Base-by-base conservation (phyloP, 2,113 vertebrate genomes). In the Saiga tatarica region DNA sequence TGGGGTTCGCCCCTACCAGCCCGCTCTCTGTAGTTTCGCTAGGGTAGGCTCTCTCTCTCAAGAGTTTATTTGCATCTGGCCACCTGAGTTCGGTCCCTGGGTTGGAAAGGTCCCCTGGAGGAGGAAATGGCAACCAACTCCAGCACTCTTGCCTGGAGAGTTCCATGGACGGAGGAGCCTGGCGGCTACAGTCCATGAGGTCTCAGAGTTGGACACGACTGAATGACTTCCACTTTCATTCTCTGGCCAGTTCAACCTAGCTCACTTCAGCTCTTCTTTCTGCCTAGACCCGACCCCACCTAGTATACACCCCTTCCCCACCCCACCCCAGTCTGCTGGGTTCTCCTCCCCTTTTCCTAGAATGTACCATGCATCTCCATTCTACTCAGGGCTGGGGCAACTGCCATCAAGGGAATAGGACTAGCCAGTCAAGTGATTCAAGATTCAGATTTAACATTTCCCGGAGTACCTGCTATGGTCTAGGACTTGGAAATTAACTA, bases 11-110 rank as follows among this genome's bases (percentile, higher is more conserved):
- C 12, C 60, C 33, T 4, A 0, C 30, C 25, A 28, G 52, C 39
- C 36, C 2, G 33, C 28, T 42, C 57, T 57, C 28, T 7, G 36
- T 4, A 1, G 10, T 12, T 15, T n/a, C n/a, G 39, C 3, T 3
- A 62, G 33, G 28, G 12, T n/a, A 60, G 60, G 30, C 81, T 76
- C 23, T 15, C 53, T 57, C 5, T 13, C 28, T 57, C 13, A 3
- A 9, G 2, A 2, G 21, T 83, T 84, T 28, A 10, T 13, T 45
- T 82, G 67, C 28, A 16, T 50, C 30, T 74, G 36, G 71, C 36
- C 23, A 74, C 36, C 71, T 39, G 71, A 25, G 12, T 42, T 74
- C 0, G 0, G 36, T 74, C 36, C 36, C 71, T 74, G 19, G 10
- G 21, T 42, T 74, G 21, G 21, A 36, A 74, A 74, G 71, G 42